Conservation (phyloP, 2,797 vertebrate genomes). For the Petrocephalus sullivani region DNA sequence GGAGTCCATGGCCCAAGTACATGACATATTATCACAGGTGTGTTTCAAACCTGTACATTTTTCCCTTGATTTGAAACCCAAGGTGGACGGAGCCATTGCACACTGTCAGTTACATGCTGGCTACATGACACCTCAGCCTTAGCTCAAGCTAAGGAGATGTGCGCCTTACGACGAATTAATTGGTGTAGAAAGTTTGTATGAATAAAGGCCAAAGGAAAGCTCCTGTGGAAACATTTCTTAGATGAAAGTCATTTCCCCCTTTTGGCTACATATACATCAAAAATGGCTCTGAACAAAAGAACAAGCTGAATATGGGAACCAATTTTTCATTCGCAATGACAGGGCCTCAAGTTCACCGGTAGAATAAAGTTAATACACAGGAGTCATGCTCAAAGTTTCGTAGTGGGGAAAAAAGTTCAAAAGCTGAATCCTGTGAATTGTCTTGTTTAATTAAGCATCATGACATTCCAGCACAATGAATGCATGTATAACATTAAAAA, state of each 20-base stretch:
- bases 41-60: not conserved
- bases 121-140: not conserved
- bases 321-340: not conserved
- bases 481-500: not conserved
- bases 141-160: not conserved
- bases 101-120: not conserved
- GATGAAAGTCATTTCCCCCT: conserved; percentile 19
- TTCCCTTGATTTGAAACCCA: not conserved
- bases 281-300: not conserved
- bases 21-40: not conserved
- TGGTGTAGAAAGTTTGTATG: not conserved
- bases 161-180: not conserved
- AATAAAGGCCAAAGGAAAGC: not conserved
- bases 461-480: not conserved
- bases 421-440: not conserved
- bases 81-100: not conserved
- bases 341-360: not conserved
- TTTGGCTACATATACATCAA: conserved; percentile 14
- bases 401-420: not conserved
- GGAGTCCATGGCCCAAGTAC: not conserved
- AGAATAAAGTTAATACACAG: not conserved
- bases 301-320: not conserved
- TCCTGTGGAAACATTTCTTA: not conserved
- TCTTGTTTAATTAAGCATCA: not conserved
- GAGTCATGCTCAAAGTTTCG: not conserved